phyloP scores from a whole-genome alignment of 2,797 vertebrate genomes.

The Gallinago solitaria region DNA sequence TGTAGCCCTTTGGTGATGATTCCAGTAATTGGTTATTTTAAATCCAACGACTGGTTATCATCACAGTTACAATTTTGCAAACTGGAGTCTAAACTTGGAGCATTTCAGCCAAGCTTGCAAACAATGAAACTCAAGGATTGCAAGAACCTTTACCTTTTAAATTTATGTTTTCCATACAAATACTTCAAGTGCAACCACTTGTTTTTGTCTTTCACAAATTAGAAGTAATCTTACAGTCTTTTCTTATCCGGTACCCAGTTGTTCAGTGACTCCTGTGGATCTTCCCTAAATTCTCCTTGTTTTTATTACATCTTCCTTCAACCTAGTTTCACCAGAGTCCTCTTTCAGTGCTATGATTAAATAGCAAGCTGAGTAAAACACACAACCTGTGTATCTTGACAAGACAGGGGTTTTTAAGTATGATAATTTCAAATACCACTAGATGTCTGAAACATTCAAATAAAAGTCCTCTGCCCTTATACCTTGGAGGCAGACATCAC shows the following conservation, averaged over 20 bases:
- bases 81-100: neutral
- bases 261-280: neutral
- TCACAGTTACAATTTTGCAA: neutral
- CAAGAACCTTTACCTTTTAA: neutral
- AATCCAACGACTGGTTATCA: neutral
- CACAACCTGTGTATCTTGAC: neutral
- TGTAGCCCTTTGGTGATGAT: neutral
- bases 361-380: neutral
- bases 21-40: neutral
- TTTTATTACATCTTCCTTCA: neutral
- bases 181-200: neutral
- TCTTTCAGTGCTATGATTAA: neutral
- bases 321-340: neutral
- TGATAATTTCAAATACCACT: neutral
- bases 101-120: neutral
- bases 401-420: accelerated
- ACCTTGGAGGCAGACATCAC: neutral
- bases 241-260: neutral
- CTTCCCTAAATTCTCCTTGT: neutral
- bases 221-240: neutral
- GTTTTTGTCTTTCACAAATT: neutral
- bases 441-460: neutral
- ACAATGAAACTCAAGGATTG: neutral
- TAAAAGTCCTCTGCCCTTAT: neutral
- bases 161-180: neutral